A percentile compares a stretch with the other conserved stretches of the same genome.
Conservation (phyloP, 2,797 vertebrate genomes). For the Cirrhinus molitorella region DNA sequence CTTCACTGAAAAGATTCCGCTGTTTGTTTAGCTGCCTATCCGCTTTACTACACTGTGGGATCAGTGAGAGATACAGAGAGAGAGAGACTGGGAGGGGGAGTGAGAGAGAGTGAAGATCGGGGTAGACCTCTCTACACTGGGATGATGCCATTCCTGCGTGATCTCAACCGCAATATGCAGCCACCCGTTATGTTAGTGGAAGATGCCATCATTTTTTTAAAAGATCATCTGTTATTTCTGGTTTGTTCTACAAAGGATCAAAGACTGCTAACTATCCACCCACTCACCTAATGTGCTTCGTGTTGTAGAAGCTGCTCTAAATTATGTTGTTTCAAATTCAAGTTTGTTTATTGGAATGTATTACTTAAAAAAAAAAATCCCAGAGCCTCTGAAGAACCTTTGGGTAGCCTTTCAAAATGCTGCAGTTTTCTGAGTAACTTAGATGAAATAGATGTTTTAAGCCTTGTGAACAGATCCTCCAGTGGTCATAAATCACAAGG, state of each 20-base stretch:
- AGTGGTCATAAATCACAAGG: constrained; percentile 2
- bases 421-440: not conserved
- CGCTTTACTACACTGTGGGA: constrained; percentile 52
- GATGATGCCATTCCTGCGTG: constrained; percentile 40
- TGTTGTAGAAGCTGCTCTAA: not conserved
- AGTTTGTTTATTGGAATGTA: not conserved
- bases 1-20: constrained; percentile 33
- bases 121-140: constrained; percentile 21
- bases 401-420: not conserved
- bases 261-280: not conserved
- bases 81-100: constrained; percentile 18
- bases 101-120: constrained; percentile 37
- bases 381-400: not conserved
- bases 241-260: not conserved
- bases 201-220: constrained; percentile 3
- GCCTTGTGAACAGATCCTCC: not conserved
- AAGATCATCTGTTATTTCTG: not conserved
- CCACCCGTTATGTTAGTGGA: not conserved
- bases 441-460: not conserved
- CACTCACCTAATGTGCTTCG: not conserved
- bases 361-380: not conserved
- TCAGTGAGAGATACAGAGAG: constrained; percentile 40
- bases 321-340: not conserved
- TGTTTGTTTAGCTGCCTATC: constrained; percentile 48
- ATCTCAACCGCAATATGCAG: constrained; percentile 23